Base-by-base conservation (phyloP, 2,888 invertebrate species). In the Clanis bilineata region DNA sequence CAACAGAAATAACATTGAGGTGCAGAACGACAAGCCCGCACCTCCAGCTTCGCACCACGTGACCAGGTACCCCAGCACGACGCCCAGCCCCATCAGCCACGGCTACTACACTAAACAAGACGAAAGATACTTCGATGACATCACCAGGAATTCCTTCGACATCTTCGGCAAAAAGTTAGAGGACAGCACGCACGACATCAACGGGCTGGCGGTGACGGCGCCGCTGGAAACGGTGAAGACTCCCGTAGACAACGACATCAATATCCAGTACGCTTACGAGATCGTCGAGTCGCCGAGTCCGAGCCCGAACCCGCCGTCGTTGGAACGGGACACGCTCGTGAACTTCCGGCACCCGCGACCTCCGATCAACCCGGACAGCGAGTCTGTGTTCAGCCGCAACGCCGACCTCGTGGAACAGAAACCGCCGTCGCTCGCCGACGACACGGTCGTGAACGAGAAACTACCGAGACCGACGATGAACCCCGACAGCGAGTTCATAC, bases 91-190 rank as follows among this genome's bases (percentile, higher is more conserved):
- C 6, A 82, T 92, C 70, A 89, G 94, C 79, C 93, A 95, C 71
- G 93, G 93, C 38, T 95, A 94, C 80, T 95, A 95, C 82, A 95
- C 95, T 12, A 94, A 94, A 76, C 95, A 95, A 65, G 93, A 94
- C 76, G 93, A 95, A 73, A 93, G 93, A 60, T 93, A 94, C 64
- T 89, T 95, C 63, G 95, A 96, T 71, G 95, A 96, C 72, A 95
- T 95, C 59, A 95, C 96, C 3, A 95, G 94, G 77, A 95, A 95
- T 72, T 95, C 95, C 60, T 96, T 95, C 73, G 95, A 95, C 28
- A 93, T 95, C 68, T 96, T 96, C 75, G 96, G 95, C 1, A 95
- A 94, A 82, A 96, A 95, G 81, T 80, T 95, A 59, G 93, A 86
- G 74, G 88, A 86, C 72, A 92, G 89, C 21, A 90, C 86, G 28